phyloP scores from a whole-genome alignment of 2,113 vertebrate genomes.

The Acanthochromis polyacanthus region DNA sequence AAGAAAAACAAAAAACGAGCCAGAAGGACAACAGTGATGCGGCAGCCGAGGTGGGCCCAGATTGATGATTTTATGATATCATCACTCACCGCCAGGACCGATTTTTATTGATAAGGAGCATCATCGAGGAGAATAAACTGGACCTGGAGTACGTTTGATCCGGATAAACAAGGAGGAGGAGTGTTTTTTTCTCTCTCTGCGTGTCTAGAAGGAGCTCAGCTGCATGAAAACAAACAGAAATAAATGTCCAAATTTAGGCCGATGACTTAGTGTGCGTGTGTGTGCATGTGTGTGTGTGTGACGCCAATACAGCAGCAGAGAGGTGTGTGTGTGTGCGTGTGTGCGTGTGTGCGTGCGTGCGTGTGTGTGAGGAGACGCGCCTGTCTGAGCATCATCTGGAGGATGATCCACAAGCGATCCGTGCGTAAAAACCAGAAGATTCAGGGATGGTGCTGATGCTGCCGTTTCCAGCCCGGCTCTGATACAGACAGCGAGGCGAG shows the following conservation, averaged over 20 bases:
- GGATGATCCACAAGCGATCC: constrained; percentile 67
- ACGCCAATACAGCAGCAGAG: constrained; percentile 81
- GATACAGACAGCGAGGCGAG: constrained; percentile 60
- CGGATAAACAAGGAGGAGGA: constrained; percentile 27
- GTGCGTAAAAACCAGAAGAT: constrained; percentile 66
- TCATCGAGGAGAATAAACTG: constrained; percentile 54
- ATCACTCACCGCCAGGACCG: constrained; percentile 70
- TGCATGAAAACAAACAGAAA: constrained; percentile 56
- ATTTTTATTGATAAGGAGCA: constrained; percentile 54
- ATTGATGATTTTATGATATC: constrained; percentile 76
- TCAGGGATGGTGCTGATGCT: constrained; percentile 62
- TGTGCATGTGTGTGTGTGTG: constrained; percentile 59
- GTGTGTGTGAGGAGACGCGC: constrained; percentile 60
- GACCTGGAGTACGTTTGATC: constrained; percentile 17
- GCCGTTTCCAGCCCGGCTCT: constrained; percentile 57
- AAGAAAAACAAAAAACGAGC: constrained; percentile 11
- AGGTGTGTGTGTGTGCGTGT: constrained; percentile 25
- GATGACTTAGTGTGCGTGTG: constrained; percentile 69
- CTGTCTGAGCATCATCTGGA: constrained; percentile 78
- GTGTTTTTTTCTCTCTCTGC: constrained; percentile 22
- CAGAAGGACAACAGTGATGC: constrained; percentile 76
- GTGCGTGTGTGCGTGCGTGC: constrained; percentile 4
- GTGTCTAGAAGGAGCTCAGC: constrained; percentile 30
- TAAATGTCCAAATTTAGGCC: constrained; percentile 78
- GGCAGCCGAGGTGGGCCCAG: constrained; percentile 78